Percentiles rank a stretch among this genome's conserved stretches.
phyloP scores from a whole-genome alignment of 2,113 vertebrate genomes.

The Pelodiscus sinensis region DNA sequence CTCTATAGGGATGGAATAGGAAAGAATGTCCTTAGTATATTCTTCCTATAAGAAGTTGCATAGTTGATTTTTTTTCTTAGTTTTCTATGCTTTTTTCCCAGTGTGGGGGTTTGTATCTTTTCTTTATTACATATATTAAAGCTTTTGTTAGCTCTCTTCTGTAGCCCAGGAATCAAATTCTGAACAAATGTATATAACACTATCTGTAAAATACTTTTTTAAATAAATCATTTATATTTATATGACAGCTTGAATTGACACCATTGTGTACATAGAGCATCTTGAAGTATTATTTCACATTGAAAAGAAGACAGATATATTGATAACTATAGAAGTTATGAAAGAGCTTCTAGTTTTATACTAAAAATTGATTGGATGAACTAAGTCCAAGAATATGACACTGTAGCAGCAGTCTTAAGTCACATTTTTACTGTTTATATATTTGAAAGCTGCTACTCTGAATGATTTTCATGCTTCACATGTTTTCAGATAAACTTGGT shows the following conservation, averaged over 20 bases:
- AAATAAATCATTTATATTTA: slow-evolving; percentile 90
- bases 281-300: slow-evolving; percentile 99
- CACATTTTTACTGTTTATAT: slow-evolving; percentile 75
- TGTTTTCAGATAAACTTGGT: slow-evolving; percentile 74
- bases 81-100: slow-evolving; percentile 62
- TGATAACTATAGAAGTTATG: slow-evolving; percentile 88
- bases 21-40: not conserved
- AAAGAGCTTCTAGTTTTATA: slow-evolving; percentile 96
- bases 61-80: not conserved
- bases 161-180: slow-evolving; percentile 82
- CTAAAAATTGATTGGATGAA: slow-evolving; percentile 77
- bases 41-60: not conserved
- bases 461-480: slow-evolving; percentile 69
- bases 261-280: slow-evolving; percentile 94
- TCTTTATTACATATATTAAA: slow-evolving; percentile 36
- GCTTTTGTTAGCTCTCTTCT: slow-evolving; percentile 47
- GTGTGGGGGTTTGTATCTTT: slow-evolving; percentile 42
- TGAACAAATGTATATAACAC: slow-evolving; percentile 88
- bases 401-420: slow-evolving; percentile 71
- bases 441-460: slow-evolving; percentile 74
- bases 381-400: slow-evolving; percentile 64
- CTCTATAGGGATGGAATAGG: not conserved
- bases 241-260: slow-evolving; percentile 89
- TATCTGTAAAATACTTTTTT: slow-evolving; percentile 81
- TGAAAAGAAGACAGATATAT: slow-evolving; percentile 93